phyloP scores from a whole-genome alignment of 2,113 vertebrate genomes.

The Ptilorrhoa leucosticta region DNA sequence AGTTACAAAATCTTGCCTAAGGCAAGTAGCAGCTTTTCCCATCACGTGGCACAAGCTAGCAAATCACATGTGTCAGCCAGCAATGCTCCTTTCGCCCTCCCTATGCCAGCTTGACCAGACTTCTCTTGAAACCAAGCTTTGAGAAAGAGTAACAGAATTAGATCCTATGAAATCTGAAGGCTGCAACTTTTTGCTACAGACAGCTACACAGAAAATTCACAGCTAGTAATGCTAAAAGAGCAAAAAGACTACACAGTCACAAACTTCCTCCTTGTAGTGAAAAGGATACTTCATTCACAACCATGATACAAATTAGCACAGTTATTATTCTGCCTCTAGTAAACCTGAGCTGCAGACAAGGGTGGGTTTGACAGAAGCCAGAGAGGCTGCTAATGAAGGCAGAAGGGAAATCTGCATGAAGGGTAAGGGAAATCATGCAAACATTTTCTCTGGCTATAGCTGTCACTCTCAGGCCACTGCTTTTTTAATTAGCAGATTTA shows the following conservation, averaged over 20 bases:
- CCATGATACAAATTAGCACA: not conserved
- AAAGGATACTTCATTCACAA: not conserved
- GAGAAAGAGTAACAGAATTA: not conserved
- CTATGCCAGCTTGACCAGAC: not conserved
- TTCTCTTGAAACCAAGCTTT: not conserved
- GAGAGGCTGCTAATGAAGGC: not conserved
- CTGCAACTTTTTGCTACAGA: not conserved
- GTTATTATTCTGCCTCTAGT: not conserved
- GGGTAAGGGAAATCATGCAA: not conserved
- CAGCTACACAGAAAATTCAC: not conserved
- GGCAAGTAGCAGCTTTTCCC: not conserved
- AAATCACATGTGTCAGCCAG: not conserved
- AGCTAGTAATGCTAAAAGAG: not conserved
- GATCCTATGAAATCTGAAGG: not conserved
- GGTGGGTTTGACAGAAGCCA: not conserved
- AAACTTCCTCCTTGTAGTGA: not conserved
- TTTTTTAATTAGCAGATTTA: not conserved
- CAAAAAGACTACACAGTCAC: not conserved
- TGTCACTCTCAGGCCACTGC: not conserved
- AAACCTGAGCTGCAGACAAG: not conserved
- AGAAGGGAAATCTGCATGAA: not conserved
- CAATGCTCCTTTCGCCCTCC: not conserved
- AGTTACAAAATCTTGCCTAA: not conserved
- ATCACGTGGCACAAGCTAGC: not conserved
- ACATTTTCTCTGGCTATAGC: not conserved